These are phyloP conservation scores for Lasioglossum leucozonium DNA, from an alignment of 2,888 invertebrate species.

Conservation along the genomic window DNA sequence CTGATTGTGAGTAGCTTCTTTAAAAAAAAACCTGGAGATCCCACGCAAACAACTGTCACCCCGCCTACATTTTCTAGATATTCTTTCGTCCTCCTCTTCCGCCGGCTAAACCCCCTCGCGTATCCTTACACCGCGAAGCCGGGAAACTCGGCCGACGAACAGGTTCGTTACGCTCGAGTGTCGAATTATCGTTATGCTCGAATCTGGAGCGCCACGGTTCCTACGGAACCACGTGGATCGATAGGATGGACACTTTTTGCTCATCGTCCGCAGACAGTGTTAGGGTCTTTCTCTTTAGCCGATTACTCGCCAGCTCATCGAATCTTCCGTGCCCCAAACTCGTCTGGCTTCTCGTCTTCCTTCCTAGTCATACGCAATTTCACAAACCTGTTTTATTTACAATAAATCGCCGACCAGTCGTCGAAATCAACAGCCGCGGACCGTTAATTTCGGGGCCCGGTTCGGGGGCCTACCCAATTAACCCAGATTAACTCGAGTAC, in stretches of 20 bases:
- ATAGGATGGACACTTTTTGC: constrained; percentile 54
- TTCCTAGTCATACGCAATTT: neutral
- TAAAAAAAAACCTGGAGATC: constrained; percentile 62
- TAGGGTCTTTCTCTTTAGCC: neutral
- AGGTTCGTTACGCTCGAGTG: constrained; percentile 67
- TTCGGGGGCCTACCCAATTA: no score
- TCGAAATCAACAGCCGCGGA: neutral
- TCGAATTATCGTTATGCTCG: constrained; percentile 72
- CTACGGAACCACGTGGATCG: constrained; percentile 54
- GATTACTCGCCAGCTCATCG: neutral
- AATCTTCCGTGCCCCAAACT: neutral
- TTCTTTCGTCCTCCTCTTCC: constrained; percentile 11
- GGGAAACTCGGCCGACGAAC: constrained; percentile 47
- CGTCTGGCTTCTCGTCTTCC: neutral
- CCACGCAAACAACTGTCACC: constrained; percentile 62
- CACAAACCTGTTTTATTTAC: neutral
- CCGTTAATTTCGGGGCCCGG: no score
- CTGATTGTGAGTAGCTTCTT: constrained; percentile 70
- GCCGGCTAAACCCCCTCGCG: neutral
- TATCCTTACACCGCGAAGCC: constrained; percentile 31
- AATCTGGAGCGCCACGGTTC: constrained; percentile 62
- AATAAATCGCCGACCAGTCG: neutral
- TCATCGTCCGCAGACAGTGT: constrained; percentile 16
- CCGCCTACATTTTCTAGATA: constrained; percentile 9
- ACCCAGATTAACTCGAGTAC: no score